Evolutionary conservation across 2,888 invertebrate genomes (phyloP).

Genomic region (Quadroppia sp.): DNA sequence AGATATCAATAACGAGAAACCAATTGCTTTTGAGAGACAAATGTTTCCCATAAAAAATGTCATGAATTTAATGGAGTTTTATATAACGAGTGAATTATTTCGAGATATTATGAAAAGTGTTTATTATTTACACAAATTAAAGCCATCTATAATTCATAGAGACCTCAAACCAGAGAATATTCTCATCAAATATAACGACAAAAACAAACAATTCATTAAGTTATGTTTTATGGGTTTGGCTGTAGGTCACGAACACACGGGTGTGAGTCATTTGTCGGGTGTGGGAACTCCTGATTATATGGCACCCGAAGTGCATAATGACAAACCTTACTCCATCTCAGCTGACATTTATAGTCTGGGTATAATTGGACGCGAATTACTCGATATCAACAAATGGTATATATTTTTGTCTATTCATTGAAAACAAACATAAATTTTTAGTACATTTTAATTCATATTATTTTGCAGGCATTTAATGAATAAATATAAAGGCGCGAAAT

Average conservation of each 20-base stretch:
- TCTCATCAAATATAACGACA: not conserved
- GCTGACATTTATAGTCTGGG: not conserved
- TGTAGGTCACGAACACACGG: not conserved
- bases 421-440: too few species aligned
- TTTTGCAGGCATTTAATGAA: too few species aligned
- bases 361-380: not conserved
- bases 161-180: not conserved
- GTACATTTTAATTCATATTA: too few species aligned
- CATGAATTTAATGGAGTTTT: not conserved
- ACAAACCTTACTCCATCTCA: not conserved
- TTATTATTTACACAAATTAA: not conserved
- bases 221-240: constrained; percentile 1
- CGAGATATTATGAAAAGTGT: not conserved
- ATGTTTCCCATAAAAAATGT: not conserved
- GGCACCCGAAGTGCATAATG: not conserved
- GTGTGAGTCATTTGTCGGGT: not conserved
- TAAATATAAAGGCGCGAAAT: too few species aligned
- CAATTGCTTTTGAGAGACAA: not conserved
- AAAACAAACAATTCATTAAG: not conserved
- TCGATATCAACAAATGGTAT: not conserved
- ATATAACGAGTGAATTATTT: not conserved
- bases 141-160: not conserved
- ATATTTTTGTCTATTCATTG: too few species aligned
- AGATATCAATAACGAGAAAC: not conserved
- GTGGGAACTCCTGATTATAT: not conserved